A percentile compares a stretch with the other conserved stretches of the same genome.
Conservation (phyloP, 2,888 invertebrate genomes). For the Teinopalpus imperialis region DNA sequence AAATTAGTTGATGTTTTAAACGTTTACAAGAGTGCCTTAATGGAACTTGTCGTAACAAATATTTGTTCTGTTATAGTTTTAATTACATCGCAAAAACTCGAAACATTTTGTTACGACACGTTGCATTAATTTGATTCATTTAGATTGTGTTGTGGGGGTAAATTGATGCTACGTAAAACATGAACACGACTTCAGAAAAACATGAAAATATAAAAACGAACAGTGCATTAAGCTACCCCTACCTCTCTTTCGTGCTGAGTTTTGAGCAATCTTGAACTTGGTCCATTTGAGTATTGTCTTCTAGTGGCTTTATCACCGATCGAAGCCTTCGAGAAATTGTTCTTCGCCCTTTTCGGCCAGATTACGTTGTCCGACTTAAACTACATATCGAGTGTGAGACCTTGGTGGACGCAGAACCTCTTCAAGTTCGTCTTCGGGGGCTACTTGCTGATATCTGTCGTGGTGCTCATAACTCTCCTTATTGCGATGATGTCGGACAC, state of each 20-base stretch:
- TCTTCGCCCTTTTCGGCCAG: slow-evolving; percentile 98
- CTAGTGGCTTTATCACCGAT: slow-evolving; percentile 92
- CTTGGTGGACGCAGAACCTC: slow-evolving; percentile 91
- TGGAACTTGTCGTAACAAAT: slow-evolving; percentile 17
- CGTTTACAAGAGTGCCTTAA: background rate
- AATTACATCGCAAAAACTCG: no score
- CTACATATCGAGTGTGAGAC: slow-evolving; percentile 86
- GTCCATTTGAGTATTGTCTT: slow-evolving; percentile 77
- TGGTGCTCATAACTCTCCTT: slow-evolving; percentile 98
- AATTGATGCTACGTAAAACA: slow-evolving; percentile 47
- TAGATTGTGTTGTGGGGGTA: slow-evolving; percentile 42
- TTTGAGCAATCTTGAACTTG: slow-evolving; percentile 45
- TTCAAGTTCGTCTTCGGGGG: slow-evolving; percentile 97
- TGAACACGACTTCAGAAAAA: slow-evolving; percentile 11
- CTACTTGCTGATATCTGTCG: slow-evolving; percentile 98
- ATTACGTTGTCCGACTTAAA: slow-evolving; percentile 92
- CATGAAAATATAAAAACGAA: slow-evolving; percentile 9
- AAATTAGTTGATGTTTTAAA: slow-evolving; percentile 48
- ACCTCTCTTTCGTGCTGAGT: slow-evolving; percentile 39
- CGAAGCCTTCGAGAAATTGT: slow-evolving; percentile 97
- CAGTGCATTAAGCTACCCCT: slow-evolving; percentile 62
- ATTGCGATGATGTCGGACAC: slow-evolving; percentile 99
- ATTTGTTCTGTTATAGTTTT: slow-evolving; percentile 16
- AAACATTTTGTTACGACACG: slow-evolving; percentile 30
- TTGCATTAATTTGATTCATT: slow-evolving; percentile 21